Evolutionary conservation across 1,140 invertebrate species (phyloP), one percentile per base, ranked within the genome.

Genomic region (Neodiprion pinetum): DNA sequence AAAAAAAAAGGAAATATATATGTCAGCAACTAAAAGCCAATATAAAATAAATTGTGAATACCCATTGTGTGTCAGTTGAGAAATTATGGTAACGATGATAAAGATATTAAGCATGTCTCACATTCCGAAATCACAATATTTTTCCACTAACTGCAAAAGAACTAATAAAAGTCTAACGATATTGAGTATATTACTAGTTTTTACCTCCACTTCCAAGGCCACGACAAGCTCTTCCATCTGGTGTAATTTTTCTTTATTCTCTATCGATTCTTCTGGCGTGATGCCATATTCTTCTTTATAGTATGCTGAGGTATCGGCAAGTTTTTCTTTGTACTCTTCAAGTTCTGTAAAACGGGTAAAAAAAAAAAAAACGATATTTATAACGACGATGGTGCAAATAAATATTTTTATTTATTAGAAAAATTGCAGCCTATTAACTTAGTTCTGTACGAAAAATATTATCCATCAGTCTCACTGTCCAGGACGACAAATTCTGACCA

Each of bases 151-250:
- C 61, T 21, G 12, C 61, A 14, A 65, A 14, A 65, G 4, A 14
- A 14, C 17, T 14, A 65, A 65, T 65, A 65, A 65, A 40, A 40
- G 28, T 40, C 28, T 40, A 40, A 40, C 28, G 28, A 5, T 40
- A 40, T 40, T 40, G 28, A 40, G 28, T 73, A 65, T 61, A 70
- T n/a, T 67, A 12, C 9, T 9, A 72, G 65, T 28, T 14, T 48
- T 75, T 83, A 89, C 88, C 78, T 89, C 86, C 23, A 81, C 80
- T 76, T 88, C 87, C 7, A 89, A 78, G 21, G 86, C 86, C 48
- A 79, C 77, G 4, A 88, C 79, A 11, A 88, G 50, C 74, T 86
- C 84, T 75, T 88, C 86, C 80, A 87, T 80, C 71, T 89, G 84
- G 12, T 78, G 78, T 11, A 89, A 73, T 72, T 89, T 89, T 68